Evolutionary conservation across 2,888 invertebrate genomes (phyloP).

Genomic region (Platycnemis pennipes): DNA sequence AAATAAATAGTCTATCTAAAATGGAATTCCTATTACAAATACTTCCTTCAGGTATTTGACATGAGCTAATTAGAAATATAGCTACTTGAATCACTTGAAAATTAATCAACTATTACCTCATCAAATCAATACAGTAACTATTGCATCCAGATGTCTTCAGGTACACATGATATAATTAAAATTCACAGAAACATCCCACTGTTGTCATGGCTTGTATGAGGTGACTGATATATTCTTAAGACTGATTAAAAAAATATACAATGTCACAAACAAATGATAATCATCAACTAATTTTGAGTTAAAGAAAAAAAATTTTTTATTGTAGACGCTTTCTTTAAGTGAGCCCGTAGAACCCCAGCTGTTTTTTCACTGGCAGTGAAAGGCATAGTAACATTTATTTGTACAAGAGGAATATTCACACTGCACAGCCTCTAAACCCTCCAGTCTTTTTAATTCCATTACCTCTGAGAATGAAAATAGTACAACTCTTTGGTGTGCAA

Average conservation of each 20-base stretch:
- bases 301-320: background rate
- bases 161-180: conserved; percentile 42
- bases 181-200: conserved; percentile 8
- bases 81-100: conserved; percentile 10
- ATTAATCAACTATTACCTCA: conserved; percentile 10
- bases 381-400: conserved; percentile 61
- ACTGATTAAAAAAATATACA: background rate
- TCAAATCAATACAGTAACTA: background rate
- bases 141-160: conserved; percentile 37
- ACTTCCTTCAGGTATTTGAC: background rate
- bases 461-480: conserved; percentile 58
- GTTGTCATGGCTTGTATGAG: background rate
- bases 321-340: background rate
- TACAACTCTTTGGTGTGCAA: conserved; percentile 55
- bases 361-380: conserved; percentile 57
- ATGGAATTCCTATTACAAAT: conserved; percentile 29
- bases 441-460: conserved; percentile 55
- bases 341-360: conserved; percentile 10
- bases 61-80: conserved; percentile 3
- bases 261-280: background rate
- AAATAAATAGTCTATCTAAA: conserved; percentile 24
- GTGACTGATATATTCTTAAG: background rate
- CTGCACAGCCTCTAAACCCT: conserved; percentile 60
- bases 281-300: background rate
- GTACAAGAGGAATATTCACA: conserved; percentile 60